Percentiles rank a stretch among this genome's conserved stretches.
These are phyloP conservation scores for Pachyseris speciosa DNA, from an alignment of 64 coral and sea anemone genomes.

Conservation along the genomic window DNA sequence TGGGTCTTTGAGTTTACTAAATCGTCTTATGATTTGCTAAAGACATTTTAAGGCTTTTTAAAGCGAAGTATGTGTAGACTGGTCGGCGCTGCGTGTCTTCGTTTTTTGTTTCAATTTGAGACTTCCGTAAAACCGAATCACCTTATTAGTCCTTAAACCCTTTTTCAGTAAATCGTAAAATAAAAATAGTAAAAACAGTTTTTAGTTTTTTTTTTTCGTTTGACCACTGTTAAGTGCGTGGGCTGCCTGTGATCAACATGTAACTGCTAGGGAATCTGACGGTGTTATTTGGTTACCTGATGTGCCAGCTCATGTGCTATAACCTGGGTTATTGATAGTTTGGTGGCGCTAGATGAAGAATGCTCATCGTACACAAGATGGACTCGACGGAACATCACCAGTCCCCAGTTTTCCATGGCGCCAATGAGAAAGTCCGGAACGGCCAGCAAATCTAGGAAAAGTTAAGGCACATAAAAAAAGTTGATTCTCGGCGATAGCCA, in stretches of 20 bases:
- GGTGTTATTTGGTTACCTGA: conserved; percentile 24
- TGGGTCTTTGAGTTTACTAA: too few relatives aligned
- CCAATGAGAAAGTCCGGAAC: conserved; percentile 71
- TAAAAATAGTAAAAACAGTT: too few relatives aligned
- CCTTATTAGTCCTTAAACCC: too few relatives aligned
- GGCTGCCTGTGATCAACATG: not conserved
- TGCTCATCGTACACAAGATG: conserved; percentile 66
- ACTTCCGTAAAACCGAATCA: too few relatives aligned
- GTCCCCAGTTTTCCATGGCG: conserved; percentile 72
- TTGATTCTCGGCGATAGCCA: too few relatives aligned
- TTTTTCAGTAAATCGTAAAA: too few relatives aligned
- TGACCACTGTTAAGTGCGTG: not conserved
- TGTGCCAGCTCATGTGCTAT: conserved; percentile 73
- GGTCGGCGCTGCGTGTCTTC: too few relatives aligned
- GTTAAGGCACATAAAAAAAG: not conserved
- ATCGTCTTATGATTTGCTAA: too few relatives aligned
- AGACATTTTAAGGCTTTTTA: too few relatives aligned
- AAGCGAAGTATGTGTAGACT: too few relatives aligned
- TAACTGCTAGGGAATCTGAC: not conserved
- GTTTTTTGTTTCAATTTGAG: too few relatives aligned
- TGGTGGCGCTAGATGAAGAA: conserved; percentile 26
- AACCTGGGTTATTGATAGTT: conserved; percentile 19
- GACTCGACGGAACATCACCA: conserved; percentile 61
- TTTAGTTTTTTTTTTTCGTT: too few relatives aligned
- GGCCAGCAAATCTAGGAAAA: conserved; percentile 49